Conservation (phyloP, 2,113 vertebrate genomes). For the Solea senegalensis region DNA sequence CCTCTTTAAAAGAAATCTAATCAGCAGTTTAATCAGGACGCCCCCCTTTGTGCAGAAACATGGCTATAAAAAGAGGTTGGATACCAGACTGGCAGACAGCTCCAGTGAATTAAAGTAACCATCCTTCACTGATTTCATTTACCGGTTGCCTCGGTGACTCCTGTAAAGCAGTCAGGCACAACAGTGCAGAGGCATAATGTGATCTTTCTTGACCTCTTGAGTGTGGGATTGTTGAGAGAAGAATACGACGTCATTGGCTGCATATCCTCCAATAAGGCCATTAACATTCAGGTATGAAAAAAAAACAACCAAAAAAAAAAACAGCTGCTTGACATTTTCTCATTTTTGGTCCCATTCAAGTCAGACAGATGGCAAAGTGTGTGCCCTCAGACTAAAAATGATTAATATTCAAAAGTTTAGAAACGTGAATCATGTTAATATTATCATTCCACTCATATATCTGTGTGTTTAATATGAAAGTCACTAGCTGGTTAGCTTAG, state of each 20-base stretch:
- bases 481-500: no score
- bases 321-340: slow-evolving; percentile 21
- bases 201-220: slow-evolving; percentile 70
- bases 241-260: slow-evolving; percentile 59
- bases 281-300: slow-evolving; percentile 48
- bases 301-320: slow-evolving; percentile 17
- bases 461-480: no score
- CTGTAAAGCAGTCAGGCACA: slow-evolving; percentile 69
- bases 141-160: slow-evolving; percentile 79
- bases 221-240: slow-evolving; percentile 64
- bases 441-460: no score
- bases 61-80: slow-evolving; percentile 39
- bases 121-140: slow-evolving; percentile 75
- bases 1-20: slow-evolving; percentile 57
- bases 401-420: no score
- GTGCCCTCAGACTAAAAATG: no score
- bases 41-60: slow-evolving; percentile 48
- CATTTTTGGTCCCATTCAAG: not conserved
- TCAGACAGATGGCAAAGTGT: no score
- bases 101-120: slow-evolving; percentile 71
- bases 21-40: slow-evolving; percentile 54
- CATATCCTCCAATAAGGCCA: slow-evolving; percentile 46
- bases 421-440: no score
- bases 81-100: slow-evolving; percentile 63
- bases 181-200: slow-evolving; percentile 66